These are phyloP conservation scores for Ectropis crepuscularia DNA, from an alignment of 2,888 invertebrate species.

Conservation along the genomic window DNA sequence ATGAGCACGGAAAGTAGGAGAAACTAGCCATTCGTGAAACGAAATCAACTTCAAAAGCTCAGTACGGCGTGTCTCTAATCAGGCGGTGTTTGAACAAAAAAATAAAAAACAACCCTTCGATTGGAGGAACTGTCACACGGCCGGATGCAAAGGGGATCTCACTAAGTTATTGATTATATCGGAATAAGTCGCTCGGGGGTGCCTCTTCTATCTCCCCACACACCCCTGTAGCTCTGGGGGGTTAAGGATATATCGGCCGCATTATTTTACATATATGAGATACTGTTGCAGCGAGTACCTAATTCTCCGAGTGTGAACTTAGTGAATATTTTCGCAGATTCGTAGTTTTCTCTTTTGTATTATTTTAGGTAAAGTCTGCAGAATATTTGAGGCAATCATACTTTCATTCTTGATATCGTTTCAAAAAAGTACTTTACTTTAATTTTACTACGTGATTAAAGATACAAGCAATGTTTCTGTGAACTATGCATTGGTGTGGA, in stretches of 20 bases:
- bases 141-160: slow-evolving; percentile 84
- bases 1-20: slow-evolving; percentile 56
- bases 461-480: too few species aligned
- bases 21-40: slow-evolving; percentile 70
- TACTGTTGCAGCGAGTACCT: slow-evolving; percentile 75
- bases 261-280: slow-evolving; percentile 85
- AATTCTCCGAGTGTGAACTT: slow-evolving; percentile 62
- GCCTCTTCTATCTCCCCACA: slow-evolving; percentile 53
- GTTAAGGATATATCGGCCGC: slow-evolving; percentile 80
- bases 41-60: slow-evolving; percentile 75
- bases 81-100: slow-evolving; percentile 81
- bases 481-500: too few species aligned
- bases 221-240: slow-evolving; percentile 64
- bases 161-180: slow-evolving; percentile 86
- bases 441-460: too few species aligned
- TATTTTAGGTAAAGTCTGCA: slow-evolving; percentile 50
- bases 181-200: slow-evolving; percentile 82
- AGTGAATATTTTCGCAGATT: slow-evolving; percentile 34
- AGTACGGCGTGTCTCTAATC: slow-evolving; percentile 74
- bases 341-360: slow-evolving; percentile 40
- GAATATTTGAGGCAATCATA: slow-evolving; percentile 37
- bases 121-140: slow-evolving; percentile 82
- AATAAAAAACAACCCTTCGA: slow-evolving; percentile 68
- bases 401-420: slow-evolving; percentile 4
- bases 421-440: too few species aligned